Percentiles rank a stretch among this genome's conserved stretches.
These are phyloP conservation scores for Drosophila tripunctata DNA, from an alignment of 2,888 invertebrate genomes.

Conservation along the genomic window DNA sequence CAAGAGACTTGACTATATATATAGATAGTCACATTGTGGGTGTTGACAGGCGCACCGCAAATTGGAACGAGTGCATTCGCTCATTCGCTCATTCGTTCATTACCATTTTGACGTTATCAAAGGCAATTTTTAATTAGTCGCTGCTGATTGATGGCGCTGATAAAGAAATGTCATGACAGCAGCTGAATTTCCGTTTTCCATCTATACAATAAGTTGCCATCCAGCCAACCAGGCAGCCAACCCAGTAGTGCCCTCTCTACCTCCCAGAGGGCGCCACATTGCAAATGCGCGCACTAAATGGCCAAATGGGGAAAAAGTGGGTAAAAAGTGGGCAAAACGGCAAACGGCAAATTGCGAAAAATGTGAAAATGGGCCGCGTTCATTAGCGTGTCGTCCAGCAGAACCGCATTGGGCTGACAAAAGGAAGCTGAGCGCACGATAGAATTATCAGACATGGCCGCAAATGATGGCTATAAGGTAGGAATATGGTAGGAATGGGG, in stretches of 20 bases:
- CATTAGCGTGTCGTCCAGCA: slow-evolving; percentile 53
- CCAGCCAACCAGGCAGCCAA: too few relatives aligned
- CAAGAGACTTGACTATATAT: neutral
- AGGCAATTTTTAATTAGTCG: slow-evolving; percentile 74
- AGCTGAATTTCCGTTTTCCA: slow-evolving; percentile 53
- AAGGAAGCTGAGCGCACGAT: slow-evolving; percentile 67
- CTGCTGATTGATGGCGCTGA: slow-evolving; percentile 62
- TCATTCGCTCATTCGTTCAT: slow-evolving; percentile 36
- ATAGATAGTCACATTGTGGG: neutral
- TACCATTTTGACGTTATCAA: slow-evolving; percentile 65
- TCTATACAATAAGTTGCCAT: slow-evolving; percentile 18
- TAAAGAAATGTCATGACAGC: slow-evolving; percentile 76
- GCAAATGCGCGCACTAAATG: slow-evolving; percentile 44
- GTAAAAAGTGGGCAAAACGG: neutral
- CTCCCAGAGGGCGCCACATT: slow-evolving; percentile 16
- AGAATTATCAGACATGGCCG: slow-evolving; percentile 76
- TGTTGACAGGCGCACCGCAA: slow-evolving; percentile 14
- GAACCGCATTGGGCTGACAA: slow-evolving; percentile 55
- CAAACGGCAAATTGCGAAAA: neutral
- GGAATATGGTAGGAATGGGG: slow-evolving; percentile 1
- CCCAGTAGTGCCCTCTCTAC: neutral
- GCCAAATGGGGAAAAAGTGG: slow-evolving; percentile 23
- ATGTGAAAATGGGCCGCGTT: slow-evolving; percentile 47
- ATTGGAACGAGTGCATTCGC: slow-evolving; percentile 31
- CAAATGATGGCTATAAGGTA: slow-evolving; percentile 62